phyloP scores from a whole-genome alignment of 2,888 invertebrate genomes.

The Mamestra brassicae region DNA sequence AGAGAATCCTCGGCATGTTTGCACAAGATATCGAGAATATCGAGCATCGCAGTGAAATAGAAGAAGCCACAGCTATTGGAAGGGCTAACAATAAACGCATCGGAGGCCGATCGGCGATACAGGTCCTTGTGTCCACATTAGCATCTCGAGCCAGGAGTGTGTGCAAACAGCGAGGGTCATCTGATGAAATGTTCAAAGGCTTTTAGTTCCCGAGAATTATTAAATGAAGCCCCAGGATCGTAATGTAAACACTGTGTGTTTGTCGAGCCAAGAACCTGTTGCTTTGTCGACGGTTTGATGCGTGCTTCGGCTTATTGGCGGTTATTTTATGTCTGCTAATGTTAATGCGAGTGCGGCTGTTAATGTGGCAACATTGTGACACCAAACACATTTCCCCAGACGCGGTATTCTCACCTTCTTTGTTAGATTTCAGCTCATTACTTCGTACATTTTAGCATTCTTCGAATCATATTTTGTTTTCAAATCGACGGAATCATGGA shows the following conservation, averaged over 20 bases:
- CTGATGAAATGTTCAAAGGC: slow-evolving; percentile 91
- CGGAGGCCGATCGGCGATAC: slow-evolving; percentile 89
- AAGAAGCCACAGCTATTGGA: slow-evolving; percentile 84
- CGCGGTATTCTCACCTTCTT: slow-evolving; percentile 58
- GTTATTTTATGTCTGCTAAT: slow-evolving; percentile 89
- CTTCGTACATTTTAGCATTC: slow-evolving; percentile 35
- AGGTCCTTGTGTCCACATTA: slow-evolving; percentile 91
- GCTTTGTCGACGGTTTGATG: slow-evolving; percentile 89
- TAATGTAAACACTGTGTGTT: slow-evolving; percentile 89
- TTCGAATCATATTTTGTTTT: slow-evolving; percentile 62
- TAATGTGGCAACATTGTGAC: slow-evolving; percentile 87
- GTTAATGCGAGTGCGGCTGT: slow-evolving; percentile 85
- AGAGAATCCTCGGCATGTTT: slow-evolving; percentile 75
- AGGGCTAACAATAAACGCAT: slow-evolving; percentile 88
- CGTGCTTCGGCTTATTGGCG: slow-evolving; percentile 89
- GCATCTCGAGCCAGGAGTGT: slow-evolving; percentile 90
- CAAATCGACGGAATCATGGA: slow-evolving; percentile 19
- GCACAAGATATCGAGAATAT: slow-evolving; percentile 82
- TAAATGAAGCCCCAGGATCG: slow-evolving; percentile 91
- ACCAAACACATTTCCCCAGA: slow-evolving; percentile 63
- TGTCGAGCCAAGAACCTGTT: slow-evolving; percentile 89
- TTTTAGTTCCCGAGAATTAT: slow-evolving; percentile 91
- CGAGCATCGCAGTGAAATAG: slow-evolving; percentile 84
- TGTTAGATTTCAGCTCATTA: slow-evolving; percentile 67
- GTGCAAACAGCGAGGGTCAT: slow-evolving; percentile 91